Conservation (phyloP, 1,140 invertebrate genomes). For the Pteromalus puparum region DNA sequence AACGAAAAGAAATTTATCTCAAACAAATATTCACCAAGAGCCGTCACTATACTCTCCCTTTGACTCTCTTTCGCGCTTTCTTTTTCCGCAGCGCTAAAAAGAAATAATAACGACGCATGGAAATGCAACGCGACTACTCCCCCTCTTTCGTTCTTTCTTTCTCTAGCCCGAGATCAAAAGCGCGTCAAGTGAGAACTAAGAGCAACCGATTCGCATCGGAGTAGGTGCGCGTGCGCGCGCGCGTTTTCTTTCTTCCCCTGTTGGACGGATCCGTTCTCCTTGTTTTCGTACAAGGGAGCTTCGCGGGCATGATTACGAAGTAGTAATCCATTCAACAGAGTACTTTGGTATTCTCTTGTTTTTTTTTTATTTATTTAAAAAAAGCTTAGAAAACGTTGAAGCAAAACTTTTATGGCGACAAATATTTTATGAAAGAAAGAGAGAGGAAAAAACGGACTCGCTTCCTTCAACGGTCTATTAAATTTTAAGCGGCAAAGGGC, state of each 20-base stretch:
- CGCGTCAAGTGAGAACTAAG: constrained; percentile 4
- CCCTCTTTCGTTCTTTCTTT: too few relatives aligned
- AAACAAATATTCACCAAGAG: neutral
- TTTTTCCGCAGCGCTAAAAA: neutral
- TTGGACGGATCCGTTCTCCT: neutral
- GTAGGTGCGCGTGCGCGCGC: neutral
- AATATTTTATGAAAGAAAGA: neutral
- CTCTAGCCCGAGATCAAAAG: constrained; percentile 31
- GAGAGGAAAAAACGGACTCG: neutral
- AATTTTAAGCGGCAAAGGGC: neutral
- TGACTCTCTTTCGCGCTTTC: neutral
- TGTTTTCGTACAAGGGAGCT: too few relatives aligned
- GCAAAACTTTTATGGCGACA: neutral
- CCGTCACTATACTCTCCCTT: neutral
- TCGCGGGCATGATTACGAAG: too few relatives aligned
- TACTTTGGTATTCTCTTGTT: neutral
- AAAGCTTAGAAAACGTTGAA: neutral
- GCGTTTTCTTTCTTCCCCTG: constrained; percentile 3
- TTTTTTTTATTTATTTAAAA: neutral
- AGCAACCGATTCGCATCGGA: neutral
- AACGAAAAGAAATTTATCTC: neutral
- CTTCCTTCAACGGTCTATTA: neutral
- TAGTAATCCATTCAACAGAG: neutral
- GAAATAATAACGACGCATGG: neutral
- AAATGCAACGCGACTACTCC: neutral